Conservation (phyloP, 53 echinoderm and acorn worm genomes). For the Arbacia lixula region DNA sequence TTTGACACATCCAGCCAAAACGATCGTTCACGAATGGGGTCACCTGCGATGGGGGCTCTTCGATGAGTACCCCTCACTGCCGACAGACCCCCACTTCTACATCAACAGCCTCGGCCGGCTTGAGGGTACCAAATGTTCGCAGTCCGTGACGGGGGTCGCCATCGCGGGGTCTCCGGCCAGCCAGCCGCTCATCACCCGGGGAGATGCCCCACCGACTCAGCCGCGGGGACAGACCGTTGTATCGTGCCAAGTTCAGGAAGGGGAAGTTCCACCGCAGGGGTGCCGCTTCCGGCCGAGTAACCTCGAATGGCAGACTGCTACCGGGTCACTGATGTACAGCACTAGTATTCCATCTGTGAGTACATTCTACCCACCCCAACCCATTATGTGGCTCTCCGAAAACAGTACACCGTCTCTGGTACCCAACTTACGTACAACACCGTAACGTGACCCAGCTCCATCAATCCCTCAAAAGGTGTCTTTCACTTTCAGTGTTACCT, state of each 20-base stretch:
- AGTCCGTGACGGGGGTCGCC: conserved; percentile 49
- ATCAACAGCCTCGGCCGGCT: conserved; percentile 48
- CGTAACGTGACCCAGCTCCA: too few relatives aligned
- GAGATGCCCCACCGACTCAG: neutral
- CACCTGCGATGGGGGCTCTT: conserved; percentile 85
- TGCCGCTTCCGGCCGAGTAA: conserved; percentile 56
- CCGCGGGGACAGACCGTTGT: neutral
- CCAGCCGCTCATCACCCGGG: neutral
- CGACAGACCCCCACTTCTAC: conserved; percentile 61
- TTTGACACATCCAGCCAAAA: conserved; percentile 64
- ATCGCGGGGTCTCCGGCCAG: neutral
- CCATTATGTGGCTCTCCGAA: too few relatives aligned
- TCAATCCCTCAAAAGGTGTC: too few relatives aligned
- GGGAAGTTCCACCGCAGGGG: conserved; percentile 29
- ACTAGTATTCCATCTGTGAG: conserved; percentile 39
- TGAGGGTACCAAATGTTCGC: conserved; percentile 68
- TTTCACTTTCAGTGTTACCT: too few relatives aligned
- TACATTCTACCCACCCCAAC: neutral
- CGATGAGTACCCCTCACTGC: conserved; percentile 66
- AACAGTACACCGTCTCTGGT: too few relatives aligned
- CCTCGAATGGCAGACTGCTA: conserved; percentile 40
- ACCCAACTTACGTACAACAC: too few relatives aligned
- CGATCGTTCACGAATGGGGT: conserved; percentile 81
- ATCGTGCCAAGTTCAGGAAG: conserved; percentile 10
- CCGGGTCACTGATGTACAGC: conserved; percentile 77